Base-by-base conservation (phyloP, 2,113 vertebrate genomes). In the Ciconia maguari region DNA sequence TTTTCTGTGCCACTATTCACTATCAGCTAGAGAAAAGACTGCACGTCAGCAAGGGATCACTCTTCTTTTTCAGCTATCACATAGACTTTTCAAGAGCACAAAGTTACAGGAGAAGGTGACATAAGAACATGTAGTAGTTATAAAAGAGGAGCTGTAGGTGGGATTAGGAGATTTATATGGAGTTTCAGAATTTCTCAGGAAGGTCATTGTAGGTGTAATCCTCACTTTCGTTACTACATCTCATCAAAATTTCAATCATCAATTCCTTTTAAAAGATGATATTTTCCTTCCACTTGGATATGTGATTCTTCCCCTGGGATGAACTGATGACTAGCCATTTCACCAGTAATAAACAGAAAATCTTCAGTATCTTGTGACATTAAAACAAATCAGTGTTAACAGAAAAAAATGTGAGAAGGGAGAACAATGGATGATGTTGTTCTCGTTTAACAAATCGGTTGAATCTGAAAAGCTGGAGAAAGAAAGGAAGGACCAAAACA, bases 161-260 rank as follows among this genome's bases (percentile, higher is more conserved):
- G 42, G 81, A 95, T 84, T 94, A 93, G 36, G 32, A 78, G 70
- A 72, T 85, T 83, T 83, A 64, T 78, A 60, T 4, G n/a, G 44
- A 77, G 26, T 68, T 85, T 91, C 62, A 83, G n/a, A 90, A 80
- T 95, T 95, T 95, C 82, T 83, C 54, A 70, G 66, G 60, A 83
- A 90, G 62, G 68, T 86, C 64, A 41, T 9, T 68, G 36, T 34
- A 26, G 27, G 29, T 55, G 29, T 83, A 90, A 91, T 94, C 49
- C 79, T 93, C 20, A 70, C 78, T 93, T 95, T 83, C 10, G 6
- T 95, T 90, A 62, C 51, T 54, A 21, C 32, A 48, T 90, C 93
- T 94, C 90, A 90, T 92, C 88, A 95, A 86, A 94, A 81, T 78
- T 92, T 94, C 90, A 86, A 78, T 96, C 90, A 94, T 54, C 92